Conservation (phyloP, 2,113 vertebrate genomes). For the Anarhynchus alexandrinus region DNA sequence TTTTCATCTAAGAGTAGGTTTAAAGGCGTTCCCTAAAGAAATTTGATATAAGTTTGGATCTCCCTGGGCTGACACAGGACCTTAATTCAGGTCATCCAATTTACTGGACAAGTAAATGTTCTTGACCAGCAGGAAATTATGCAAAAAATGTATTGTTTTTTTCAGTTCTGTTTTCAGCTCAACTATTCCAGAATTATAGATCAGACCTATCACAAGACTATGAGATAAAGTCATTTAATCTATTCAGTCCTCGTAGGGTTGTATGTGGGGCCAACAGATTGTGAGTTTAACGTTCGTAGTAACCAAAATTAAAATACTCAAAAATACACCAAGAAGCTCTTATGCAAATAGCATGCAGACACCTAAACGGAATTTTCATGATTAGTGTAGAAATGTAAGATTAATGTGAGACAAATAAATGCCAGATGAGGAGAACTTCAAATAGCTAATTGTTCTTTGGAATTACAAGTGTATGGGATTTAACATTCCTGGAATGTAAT, state of each 20-base stretch:
- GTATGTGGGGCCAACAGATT: neutral
- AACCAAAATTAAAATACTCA: neutral
- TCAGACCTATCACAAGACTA: neutral
- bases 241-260: neutral
- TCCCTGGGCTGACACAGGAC: neutral
- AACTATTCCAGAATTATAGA: neutral
- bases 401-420: neutral
- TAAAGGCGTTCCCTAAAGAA: neutral
- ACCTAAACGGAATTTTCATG: neutral
- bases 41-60: neutral
- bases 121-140: neutral
- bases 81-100: neutral
- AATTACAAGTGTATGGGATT: neutral
- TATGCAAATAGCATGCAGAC: neutral
- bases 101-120: neutral
- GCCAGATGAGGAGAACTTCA: neutral
- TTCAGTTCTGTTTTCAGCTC: neutral
- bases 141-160: neutral
- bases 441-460: neutral
- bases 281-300: neutral
- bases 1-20: neutral
- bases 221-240: neutral
- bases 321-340: neutral
- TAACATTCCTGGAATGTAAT: neutral
- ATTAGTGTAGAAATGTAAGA: neutral